A percentile compares a stretch with the other conserved stretches of the same genome.
Conservation (phyloP, 2,888 invertebrate species). For the Chloroclysta siterata region DNA sequence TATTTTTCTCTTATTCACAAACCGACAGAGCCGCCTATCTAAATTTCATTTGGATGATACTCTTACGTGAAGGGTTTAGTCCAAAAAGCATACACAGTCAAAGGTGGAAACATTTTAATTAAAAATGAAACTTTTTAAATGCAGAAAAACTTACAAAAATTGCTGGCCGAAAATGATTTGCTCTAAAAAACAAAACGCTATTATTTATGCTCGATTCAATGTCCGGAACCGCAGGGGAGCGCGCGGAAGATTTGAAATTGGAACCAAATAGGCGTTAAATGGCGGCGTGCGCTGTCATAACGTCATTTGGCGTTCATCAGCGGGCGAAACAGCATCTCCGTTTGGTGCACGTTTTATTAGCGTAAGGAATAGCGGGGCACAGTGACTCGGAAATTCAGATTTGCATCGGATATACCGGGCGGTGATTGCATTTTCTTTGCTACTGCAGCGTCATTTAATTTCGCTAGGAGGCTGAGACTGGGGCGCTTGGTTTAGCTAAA, state of each 20-base stretch:
- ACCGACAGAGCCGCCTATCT: conserved; percentile 52
- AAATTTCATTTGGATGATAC: conserved; percentile 74
- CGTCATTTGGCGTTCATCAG: conserved; percentile 84
- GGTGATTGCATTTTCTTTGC: conserved; percentile 84
- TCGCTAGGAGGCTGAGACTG: conserved; percentile 63
- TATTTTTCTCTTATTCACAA: conserved; percentile 66
- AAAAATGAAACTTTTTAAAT: conserved; percentile 17
- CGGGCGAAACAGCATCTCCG: conserved; percentile 82
- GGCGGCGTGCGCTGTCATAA: conserved; percentile 85
- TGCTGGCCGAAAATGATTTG: conserved; percentile 42
- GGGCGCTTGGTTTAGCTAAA: conserved; percentile 66
- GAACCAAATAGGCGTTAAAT: conserved; percentile 89
- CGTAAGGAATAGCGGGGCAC: conserved; percentile 84
- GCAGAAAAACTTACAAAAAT: conserved; percentile 13
- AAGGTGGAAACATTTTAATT: conserved; percentile 38
- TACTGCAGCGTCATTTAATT: conserved; percentile 80
- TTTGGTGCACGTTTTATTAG: conserved; percentile 84
- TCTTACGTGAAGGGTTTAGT: conserved; percentile 60
- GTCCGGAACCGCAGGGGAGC: conserved; percentile 80
- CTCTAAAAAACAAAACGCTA: conserved; percentile 72
- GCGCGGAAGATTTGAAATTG: conserved; percentile 85
- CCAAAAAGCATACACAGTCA: conserved; percentile 43
- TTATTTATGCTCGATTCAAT: conserved; percentile 77
- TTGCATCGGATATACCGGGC: conserved; percentile 78
- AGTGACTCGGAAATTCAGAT: conserved; percentile 81